Conservation (phyloP, 1,140 invertebrate species). For the Drosophila bipectinata region DNA sequence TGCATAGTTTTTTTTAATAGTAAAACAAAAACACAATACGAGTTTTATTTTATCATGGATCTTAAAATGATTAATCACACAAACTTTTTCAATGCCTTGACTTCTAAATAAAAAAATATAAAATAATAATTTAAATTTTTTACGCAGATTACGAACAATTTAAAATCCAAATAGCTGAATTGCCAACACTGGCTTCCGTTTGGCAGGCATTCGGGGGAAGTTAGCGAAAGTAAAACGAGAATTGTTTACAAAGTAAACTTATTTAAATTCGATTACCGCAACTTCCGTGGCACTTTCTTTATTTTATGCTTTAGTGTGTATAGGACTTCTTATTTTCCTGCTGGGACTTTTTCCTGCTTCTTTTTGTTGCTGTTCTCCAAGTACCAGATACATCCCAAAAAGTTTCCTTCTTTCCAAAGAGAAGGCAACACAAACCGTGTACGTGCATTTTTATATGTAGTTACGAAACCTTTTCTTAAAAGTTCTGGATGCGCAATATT, state of each 20-base stretch:
- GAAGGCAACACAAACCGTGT: slow-evolving; percentile 27
- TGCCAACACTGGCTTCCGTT: slow-evolving; percentile 28
- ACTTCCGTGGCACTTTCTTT: slow-evolving; percentile 67
- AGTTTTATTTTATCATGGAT: no score
- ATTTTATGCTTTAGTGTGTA: slow-evolving; percentile 53
- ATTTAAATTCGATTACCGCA: slow-evolving; percentile 82
- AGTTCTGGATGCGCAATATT: neutral
- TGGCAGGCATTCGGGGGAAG: slow-evolving; percentile 20
- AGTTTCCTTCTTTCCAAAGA: slow-evolving; percentile 20
- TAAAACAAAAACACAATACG: no score
- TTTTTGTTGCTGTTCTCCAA: slow-evolving; percentile 7
- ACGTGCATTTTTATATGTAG: slow-evolving; percentile 22
- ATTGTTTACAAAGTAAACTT: slow-evolving; percentile 81
- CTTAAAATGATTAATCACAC: no score
- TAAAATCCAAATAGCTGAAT: neutral
- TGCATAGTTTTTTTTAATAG: no score
- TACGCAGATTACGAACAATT: neutral
- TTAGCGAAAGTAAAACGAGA: slow-evolving; percentile 37
- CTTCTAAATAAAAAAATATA: no score
- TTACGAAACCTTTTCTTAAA: slow-evolving; percentile 20
- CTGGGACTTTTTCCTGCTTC: slow-evolving; percentile 7
- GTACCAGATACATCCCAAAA: slow-evolving; percentile 22
- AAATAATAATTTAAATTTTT: neutral
- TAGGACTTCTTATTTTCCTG: slow-evolving; percentile 32
- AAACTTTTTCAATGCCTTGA: no score